Conservation (phyloP, 1,140 invertebrate species). For the Drosophila bocki region DNA sequence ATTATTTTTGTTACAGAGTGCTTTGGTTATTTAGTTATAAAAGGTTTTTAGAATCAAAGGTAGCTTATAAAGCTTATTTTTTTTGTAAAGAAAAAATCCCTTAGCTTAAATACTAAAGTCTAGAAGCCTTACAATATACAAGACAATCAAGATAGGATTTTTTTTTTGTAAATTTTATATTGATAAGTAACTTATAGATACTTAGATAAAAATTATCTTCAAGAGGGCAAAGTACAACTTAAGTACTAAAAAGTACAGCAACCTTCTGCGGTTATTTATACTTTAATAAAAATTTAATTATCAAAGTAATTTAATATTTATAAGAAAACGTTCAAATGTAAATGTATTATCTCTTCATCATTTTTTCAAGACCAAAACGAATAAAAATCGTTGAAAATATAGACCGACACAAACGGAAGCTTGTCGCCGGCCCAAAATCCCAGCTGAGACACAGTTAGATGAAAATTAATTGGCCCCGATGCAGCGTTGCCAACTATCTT, state of each 20-base stretch:
- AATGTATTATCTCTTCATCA: too few relatives aligned
- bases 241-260: not conserved
- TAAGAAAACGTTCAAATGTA: too few relatives aligned
- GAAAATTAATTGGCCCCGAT: slow-evolving; percentile 74
- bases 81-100: not conserved
- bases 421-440: slow-evolving; percentile 56
- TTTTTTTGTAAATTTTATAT: too few relatives aligned
- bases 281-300: not conserved
- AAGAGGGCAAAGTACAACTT: not conserved
- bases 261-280: too few relatives aligned
- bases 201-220: not conserved
- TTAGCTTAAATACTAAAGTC: not conserved
- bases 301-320: not conserved
- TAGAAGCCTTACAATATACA: not conserved
- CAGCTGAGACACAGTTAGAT: slow-evolving; percentile 68
- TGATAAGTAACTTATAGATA: not conserved
- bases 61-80: not conserved
- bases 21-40: not conserved
- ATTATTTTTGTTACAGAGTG: not conserved
- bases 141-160: not conserved
- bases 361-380: slow-evolving; percentile 5
- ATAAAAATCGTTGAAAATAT: slow-evolving; percentile 32
- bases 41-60: too few relatives aligned
- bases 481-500: slow-evolving; percentile 77
- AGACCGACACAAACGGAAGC: slow-evolving; percentile 28